phyloP scores from a whole-genome alignment of 2,888 invertebrate genomes.

The Dynastes grantii region DNA sequence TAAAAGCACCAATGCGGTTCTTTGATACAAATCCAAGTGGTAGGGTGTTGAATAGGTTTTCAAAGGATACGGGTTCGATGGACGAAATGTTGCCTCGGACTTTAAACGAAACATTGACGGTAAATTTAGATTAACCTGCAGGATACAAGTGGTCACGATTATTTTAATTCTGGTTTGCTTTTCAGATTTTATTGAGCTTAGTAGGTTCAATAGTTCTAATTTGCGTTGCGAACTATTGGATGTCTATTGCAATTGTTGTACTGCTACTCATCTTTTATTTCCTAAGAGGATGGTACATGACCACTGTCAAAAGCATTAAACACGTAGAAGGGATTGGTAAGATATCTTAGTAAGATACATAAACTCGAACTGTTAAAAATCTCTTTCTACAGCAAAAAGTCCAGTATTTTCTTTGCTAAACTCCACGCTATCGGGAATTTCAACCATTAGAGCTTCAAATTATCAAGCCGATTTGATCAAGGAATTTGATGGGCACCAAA shows the following conservation, averaged over 20 bases:
- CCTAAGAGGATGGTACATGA: constrained; percentile 77
- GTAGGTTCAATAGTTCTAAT: constrained; percentile 79
- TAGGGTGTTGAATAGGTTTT: constrained; percentile 82
- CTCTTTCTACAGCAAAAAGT: constrained; percentile 77
- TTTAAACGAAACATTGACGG: constrained; percentile 74
- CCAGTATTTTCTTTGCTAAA: constrained; percentile 92
- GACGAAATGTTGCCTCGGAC: constrained; percentile 79
- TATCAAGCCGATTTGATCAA: constrained; percentile 79
- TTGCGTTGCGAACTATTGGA: constrained; percentile 77
- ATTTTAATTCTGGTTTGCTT: constrained; percentile 80
- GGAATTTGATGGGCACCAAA: constrained; percentile 83
- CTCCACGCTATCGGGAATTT: constrained; percentile 86
- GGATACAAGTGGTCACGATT: constrained; percentile 69
- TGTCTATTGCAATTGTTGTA: constrained; percentile 75
- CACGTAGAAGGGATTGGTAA: constrained; percentile 74
- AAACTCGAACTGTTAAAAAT: too few relatives aligned
- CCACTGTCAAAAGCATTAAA: constrained; percentile 81
- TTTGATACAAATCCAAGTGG: constrained; percentile 90
- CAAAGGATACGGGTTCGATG: constrained; percentile 84
- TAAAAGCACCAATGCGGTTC: constrained; percentile 86
- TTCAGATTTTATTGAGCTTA: constrained; percentile 71
- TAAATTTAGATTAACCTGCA: constrained; percentile 67
- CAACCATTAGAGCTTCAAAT: constrained; percentile 87
- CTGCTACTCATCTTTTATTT: constrained; percentile 76
- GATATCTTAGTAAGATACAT: constrained; percentile 49